Conservation (phyloP, 2,113 vertebrate species). For the Geococcyx californianus region DNA sequence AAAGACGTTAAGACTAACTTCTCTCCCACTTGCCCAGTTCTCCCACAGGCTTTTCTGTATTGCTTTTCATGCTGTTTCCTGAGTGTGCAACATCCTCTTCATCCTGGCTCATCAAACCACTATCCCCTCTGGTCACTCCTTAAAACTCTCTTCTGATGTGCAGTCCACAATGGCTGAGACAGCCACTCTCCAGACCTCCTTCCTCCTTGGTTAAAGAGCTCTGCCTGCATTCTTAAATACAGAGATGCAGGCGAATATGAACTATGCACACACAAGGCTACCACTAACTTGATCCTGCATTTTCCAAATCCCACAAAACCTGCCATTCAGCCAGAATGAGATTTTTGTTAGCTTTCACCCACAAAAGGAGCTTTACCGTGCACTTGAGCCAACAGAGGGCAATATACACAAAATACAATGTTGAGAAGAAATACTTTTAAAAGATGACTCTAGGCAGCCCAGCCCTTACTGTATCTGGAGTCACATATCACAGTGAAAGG, state of each 20-base stretch:
- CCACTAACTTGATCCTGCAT: neutral
- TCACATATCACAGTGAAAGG: constrained; percentile 54
- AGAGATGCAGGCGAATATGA: neutral
- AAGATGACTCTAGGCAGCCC: neutral
- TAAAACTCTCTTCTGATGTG: neutral
- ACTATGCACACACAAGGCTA: neutral
- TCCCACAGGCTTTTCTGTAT: neutral
- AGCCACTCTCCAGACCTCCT: neutral
- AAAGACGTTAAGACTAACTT: neutral
- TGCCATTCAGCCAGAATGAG: neutral
- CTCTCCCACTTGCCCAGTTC: neutral
- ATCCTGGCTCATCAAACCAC: neutral
- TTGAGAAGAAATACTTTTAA: constrained; percentile 29
- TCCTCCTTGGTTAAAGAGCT: neutral
- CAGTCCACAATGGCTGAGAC: neutral
- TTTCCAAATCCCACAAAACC: neutral
- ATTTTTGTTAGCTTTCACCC: constrained; percentile 12
- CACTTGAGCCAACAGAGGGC: constrained; percentile 42
- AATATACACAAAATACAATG: constrained; percentile 44
- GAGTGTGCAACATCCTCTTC: neutral
- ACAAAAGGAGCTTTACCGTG: neutral
- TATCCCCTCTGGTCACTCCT: neutral
- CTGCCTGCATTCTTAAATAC: neutral
- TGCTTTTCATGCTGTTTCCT: neutral
- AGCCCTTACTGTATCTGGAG: constrained; percentile 41